Evolutionary conservation across 2,797 vertebrate species (phyloP), one percentile per base, ranked within the genome.

Genomic region (Pipistrellus pygmaeus): DNA sequence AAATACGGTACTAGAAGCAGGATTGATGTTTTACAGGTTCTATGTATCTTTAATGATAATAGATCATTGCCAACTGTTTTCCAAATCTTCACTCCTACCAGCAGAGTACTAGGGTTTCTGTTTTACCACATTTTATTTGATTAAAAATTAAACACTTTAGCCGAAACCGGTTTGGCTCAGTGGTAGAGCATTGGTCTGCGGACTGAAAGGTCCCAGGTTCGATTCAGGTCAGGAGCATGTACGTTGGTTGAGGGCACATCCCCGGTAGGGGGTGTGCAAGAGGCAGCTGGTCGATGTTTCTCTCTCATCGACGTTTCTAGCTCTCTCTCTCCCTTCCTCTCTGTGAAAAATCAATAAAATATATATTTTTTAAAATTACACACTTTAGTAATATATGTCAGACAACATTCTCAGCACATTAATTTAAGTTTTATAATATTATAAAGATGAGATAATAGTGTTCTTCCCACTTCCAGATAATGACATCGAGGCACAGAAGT

Each of bases 41-140:
- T 66, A 4, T 75, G n/a, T 32, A 46, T 89, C 32, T 95, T 91
- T 88, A 87, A 91, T 73, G n/a, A 80, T 55, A 66, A 76, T 69
- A 73, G 44, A 77, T 87, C n/a, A 85, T 90, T 84, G 57, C 8
- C 85, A 76, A 75, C 11, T 93, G 21, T 89, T 95, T 96, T 89
- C 48, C 53, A 88, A 84, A 15, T 71, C 51, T 75, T 96, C 30
- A 76, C 0, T 20, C 25, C 27, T 18, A 83, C 7, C 6, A 76
- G 44, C 18, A 88, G 18, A 73, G 13, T 76, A 32, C 60, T 60
- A 88, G 30, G 0, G 0, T 75, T 95, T 85, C 68, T 91, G 1
- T 83, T 92, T 66, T 82, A 53, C 21, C 32, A 25, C 9, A 73
- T 90, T 57, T 95, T 78, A 83, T 82, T 88, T 81, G 80, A 76